Evolutionary conservation across 64 coral and sea anemone genomes (phyloP).

Genomic region (Actinia equina): DNA sequence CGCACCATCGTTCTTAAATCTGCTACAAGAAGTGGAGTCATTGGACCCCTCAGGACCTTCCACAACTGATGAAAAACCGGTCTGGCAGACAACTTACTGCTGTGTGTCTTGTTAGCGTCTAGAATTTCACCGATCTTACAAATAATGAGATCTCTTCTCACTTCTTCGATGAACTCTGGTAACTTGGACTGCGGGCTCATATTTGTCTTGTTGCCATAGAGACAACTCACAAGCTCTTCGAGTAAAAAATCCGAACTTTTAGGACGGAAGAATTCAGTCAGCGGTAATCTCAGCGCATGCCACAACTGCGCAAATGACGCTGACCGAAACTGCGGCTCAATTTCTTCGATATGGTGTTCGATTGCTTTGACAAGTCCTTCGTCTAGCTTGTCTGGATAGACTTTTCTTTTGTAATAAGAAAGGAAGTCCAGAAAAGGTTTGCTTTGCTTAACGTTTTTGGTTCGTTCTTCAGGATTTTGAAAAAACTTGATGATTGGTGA

Average conservation of each 20-base stretch:
- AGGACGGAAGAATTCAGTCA: constrained; percentile 56
- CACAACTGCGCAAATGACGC: constrained; percentile 76
- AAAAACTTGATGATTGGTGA: not conserved
- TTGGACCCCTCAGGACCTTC: constrained; percentile 52
- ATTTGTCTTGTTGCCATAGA: constrained; percentile 6
- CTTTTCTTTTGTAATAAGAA: constrained; percentile 38
- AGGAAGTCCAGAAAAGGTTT: constrained; percentile 24
- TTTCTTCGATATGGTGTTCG: constrained; percentile 76
- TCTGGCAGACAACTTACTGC: constrained; percentile 13
- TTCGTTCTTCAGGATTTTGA: constrained; percentile 2
- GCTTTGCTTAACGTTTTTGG: not conserved
- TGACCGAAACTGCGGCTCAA: constrained; percentile 84
- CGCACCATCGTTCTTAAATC: constrained; percentile 53
- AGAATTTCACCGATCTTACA: constrained; percentile 75
- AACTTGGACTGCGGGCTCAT: constrained; percentile 11
- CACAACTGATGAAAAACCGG: constrained; percentile 39
- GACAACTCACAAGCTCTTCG: constrained; percentile 45
- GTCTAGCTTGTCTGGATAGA: constrained; percentile 35
- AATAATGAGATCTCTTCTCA: constrained; percentile 60
- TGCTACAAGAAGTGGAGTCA: constrained; percentile 51
- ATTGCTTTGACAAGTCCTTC: constrained; percentile 45
- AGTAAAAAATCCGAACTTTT: constrained; percentile 30
- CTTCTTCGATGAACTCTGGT: constrained; percentile 27
- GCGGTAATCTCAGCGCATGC: constrained; percentile 55
- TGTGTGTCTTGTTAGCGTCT: not conserved